Conservation (phyloP, 2,888 invertebrate species). For the Mantis religiosa region DNA sequence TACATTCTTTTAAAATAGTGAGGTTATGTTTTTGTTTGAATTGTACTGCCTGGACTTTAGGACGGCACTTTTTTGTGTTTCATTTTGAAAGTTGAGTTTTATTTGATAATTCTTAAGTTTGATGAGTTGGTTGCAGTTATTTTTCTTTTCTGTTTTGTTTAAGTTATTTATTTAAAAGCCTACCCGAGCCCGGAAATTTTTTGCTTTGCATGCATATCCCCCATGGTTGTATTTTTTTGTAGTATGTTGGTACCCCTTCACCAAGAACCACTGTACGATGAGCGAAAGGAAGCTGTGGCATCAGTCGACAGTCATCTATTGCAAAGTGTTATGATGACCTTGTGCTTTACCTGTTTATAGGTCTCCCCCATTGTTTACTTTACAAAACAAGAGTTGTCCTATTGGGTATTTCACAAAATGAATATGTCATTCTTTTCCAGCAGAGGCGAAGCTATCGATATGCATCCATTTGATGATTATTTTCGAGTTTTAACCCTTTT, state of each 20-base stretch:
- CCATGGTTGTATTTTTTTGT: constrained; percentile 15
- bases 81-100: constrained; percentile 2
- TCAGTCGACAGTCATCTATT: background rate
- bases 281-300: background rate
- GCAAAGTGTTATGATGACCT: background rate
- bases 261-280: background rate
- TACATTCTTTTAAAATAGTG: constrained; percentile 27
- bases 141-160: constrained; percentile 15
- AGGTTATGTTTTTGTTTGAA: constrained; percentile 31
- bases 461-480: background rate
- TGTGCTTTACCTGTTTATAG: background rate
- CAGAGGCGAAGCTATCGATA: background rate
- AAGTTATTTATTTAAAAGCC: constrained; percentile 1
- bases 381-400: background rate
- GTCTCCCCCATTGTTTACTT: background rate
- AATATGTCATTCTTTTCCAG: constrained; percentile 26
- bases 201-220: constrained; percentile 20
- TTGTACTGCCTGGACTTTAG: constrained; percentile 32
- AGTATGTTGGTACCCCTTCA: constrained; percentile 1
- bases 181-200: background rate
- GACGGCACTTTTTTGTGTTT: constrained; percentile 29
- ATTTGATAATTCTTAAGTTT: constrained; percentile 6
- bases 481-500: background rate
- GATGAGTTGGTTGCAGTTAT: constrained; percentile 2
- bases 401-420: constrained; percentile 18